A percentile compares a stretch with the other conserved stretches of the same genome.
Evolutionary conservation across 2,113 vertebrate genomes (phyloP).

Genomic region (Scomber colias): DNA sequence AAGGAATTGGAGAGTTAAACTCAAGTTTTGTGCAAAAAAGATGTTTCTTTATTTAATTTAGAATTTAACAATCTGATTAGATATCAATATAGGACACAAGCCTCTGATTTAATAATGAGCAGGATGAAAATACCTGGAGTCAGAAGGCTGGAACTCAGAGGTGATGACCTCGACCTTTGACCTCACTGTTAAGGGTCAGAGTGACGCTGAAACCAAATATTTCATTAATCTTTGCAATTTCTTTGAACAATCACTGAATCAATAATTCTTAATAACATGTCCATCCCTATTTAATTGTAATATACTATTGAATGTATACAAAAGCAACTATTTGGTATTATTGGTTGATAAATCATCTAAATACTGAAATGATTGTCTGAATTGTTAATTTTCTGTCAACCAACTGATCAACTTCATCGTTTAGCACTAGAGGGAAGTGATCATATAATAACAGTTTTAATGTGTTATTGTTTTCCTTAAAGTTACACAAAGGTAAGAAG

Average conservation of each 20-base stretch:
- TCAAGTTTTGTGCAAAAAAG: not conserved
- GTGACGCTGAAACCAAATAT: not conserved
- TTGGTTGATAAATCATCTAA: too few relatives aligned
- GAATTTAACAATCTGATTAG: slow-evolving; percentile 1
- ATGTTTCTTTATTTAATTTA: not conserved
- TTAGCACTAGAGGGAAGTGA: not conserved
- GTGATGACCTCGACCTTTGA: slow-evolving; percentile 15
- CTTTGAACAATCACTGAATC: not conserved
- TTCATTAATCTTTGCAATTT: not conserved
- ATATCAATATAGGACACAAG: not conserved
- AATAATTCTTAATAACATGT: not conserved
- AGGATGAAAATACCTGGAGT: slow-evolving; percentile 11
- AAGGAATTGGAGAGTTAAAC: slow-evolving; percentile 7
- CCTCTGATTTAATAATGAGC: not conserved
- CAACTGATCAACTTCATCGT: not conserved
- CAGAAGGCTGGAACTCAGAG: slow-evolving; percentile 21
- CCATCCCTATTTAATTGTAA: too few relatives aligned
- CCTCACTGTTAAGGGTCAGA: not conserved
- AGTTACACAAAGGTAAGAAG: not conserved
- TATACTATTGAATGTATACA: too few relatives aligned
- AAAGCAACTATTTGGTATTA: too few relatives aligned
- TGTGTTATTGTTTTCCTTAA: not conserved
- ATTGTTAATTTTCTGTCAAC: too few relatives aligned
- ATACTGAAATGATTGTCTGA: too few relatives aligned
- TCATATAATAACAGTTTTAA: not conserved